A percentile compares a stretch with the other conserved stretches of the same genome.
These are phyloP conservation scores for Xylocopa sonorina DNA, from an alignment of 1,140 invertebrate species.

Conservation along the genomic window DNA sequence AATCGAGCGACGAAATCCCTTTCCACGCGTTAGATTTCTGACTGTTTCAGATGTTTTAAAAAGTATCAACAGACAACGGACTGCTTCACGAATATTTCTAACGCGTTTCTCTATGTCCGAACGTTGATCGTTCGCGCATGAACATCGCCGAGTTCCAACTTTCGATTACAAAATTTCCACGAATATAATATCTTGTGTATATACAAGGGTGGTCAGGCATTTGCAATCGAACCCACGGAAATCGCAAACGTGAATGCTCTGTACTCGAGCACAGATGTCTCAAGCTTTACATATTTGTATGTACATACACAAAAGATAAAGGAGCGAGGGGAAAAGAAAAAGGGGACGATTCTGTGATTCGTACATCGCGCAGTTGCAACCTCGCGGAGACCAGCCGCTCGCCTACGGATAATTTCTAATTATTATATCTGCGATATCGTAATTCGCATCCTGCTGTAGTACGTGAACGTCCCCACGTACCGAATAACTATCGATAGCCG, in stretches of 20 bases:
- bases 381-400: neutral
- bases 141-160: neutral
- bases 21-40: too few species aligned
- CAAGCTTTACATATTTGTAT: slow-evolving; percentile 6
- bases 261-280: neutral
- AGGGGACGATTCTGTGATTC: too few species aligned
- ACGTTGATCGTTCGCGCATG: neutral
- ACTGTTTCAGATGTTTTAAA: too few species aligned
- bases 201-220: neutral
- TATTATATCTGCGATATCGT: neutral
- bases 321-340: neutral
- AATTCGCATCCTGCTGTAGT: neutral
- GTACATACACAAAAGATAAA: neutral
- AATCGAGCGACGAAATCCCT: too few species aligned
- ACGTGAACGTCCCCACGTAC: neutral
- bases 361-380: neutral
- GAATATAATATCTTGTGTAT: neutral
- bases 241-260: neutral
- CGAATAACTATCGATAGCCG: too few species aligned
- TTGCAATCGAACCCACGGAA: neutral
- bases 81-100: slow-evolving; percentile 7
- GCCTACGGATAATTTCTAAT: slow-evolving; percentile 14
- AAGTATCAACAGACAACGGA: neutral
- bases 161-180: neutral
- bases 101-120: neutral